Percentiles rank a stretch among this genome's conserved stretches.
These are phyloP conservation scores for Nothobranchius kuhntae DNA, from an alignment of 2,113 vertebrate genomes.

Conservation along the genomic window DNA sequence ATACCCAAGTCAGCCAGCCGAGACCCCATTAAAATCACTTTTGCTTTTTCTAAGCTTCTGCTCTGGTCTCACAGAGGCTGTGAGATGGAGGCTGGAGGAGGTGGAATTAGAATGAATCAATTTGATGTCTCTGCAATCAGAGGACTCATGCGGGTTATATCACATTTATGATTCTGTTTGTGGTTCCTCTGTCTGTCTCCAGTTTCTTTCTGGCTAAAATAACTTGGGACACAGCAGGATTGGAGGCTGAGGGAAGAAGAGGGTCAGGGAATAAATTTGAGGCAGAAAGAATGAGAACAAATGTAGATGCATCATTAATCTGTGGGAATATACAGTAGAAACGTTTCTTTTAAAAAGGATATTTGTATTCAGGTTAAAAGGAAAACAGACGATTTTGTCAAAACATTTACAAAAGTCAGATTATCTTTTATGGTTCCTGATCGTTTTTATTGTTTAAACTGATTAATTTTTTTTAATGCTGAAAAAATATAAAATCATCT, in stretches of 20 bases:
- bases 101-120: conserved; percentile 49
- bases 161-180: conserved; percentile 65
- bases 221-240: conserved; percentile 59
- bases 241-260: conserved; percentile 3
- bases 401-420: no score
- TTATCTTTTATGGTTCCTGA: neutral
- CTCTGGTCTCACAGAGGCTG: conserved; percentile 32
- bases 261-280: conserved; percentile 37
- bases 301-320: neutral
- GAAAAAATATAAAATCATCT: neutral
- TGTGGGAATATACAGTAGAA: neutral
- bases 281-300: neutral
- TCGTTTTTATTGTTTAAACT: neutral
- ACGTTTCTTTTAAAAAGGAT: no score
- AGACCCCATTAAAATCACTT: conserved; percentile 13
- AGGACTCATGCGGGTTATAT: conserved; percentile 41
- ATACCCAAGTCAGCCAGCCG: conserved; percentile 14
- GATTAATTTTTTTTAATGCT: no score
- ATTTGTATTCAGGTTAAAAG: no score
- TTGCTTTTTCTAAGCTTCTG: neutral
- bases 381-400: no score
- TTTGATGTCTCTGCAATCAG: conserved; percentile 38
- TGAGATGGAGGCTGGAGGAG: conserved; percentile 18
- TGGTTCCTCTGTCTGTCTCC: conserved; percentile 41
- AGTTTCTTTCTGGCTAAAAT: conserved; percentile 34